These are phyloP conservation scores for Halcyon leucocephala DNA, from an alignment of 2,797 vertebrate genomes.

Conservation along the genomic window DNA sequence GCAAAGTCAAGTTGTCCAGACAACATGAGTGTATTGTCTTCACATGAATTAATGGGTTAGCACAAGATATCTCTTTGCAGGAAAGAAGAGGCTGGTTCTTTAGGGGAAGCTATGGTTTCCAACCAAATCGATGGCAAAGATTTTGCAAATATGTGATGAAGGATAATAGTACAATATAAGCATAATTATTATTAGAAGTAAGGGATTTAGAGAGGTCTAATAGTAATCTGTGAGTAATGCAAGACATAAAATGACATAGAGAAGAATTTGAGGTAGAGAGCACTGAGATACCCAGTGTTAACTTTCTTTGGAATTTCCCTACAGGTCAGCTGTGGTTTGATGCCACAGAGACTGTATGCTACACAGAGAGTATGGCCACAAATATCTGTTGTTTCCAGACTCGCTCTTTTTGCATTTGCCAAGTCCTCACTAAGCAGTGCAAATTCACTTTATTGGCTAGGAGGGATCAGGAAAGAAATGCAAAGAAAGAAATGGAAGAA, in stretches of 20 bases:
- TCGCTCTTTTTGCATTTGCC: neutral
- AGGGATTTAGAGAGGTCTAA: neutral
- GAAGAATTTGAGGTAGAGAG: neutral
- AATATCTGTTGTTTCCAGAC: neutral
- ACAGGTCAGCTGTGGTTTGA: neutral
- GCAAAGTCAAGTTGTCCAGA: neutral
- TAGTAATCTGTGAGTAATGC: neutral
- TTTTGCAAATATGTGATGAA: neutral
- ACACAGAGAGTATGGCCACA: neutral
- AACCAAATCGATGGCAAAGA: neutral
- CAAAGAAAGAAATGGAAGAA: neutral
- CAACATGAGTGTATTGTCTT: neutral
- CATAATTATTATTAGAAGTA: neutral
- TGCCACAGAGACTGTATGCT: neutral
- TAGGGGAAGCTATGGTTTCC: neutral
- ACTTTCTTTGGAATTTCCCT: conserved; percentile 2
- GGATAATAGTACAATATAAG: neutral
- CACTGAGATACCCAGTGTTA: neutral
- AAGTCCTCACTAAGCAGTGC: neutral
- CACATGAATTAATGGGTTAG: fast-evolving
- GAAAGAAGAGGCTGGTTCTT: neutral
- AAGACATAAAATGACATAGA: neutral
- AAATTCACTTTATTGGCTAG: neutral
- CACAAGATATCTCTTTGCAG: neutral
- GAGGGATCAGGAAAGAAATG: neutral